phyloP scores from a whole-genome alignment of 1,140 invertebrate species.

The Diorhabda sublineata region DNA sequence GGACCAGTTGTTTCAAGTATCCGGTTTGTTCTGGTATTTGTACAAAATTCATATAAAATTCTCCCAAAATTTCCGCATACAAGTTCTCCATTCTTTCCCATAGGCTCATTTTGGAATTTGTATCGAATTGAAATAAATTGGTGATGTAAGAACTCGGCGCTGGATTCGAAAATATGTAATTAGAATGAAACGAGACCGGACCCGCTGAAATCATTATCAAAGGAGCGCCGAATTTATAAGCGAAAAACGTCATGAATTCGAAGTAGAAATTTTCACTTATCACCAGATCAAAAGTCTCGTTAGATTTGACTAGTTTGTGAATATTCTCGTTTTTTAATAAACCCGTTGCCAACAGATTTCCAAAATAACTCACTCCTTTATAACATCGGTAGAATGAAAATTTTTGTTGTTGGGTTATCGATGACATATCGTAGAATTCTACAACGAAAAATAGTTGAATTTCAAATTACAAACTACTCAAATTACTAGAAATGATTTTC shows the following conservation, averaged over 20 bases:
- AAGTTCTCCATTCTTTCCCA: slow-evolving; percentile 37
- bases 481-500: too few species aligned
- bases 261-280: slow-evolving; percentile 49
- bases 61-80: slow-evolving; percentile 4
- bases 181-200: slow-evolving; percentile 29
- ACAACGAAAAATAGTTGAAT: too few species aligned
- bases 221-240: slow-evolving; percentile 45
- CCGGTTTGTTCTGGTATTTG: slow-evolving; percentile 19
- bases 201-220: slow-evolving; percentile 44
- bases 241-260: slow-evolving; percentile 47
- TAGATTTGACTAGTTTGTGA: slow-evolving; percentile 27
- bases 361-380: too few species aligned
- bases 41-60: slow-evolving; percentile 13
- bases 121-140: slow-evolving; percentile 33
- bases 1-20: slow-evolving; percentile 28
- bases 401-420: too few species aligned
- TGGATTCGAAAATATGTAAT: slow-evolving; percentile 43
- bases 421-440: too few species aligned
- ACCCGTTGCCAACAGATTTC: neutral
- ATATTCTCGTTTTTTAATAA: slow-evolving; percentile 22
- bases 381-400: too few species aligned
- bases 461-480: too few species aligned
- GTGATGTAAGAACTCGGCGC: slow-evolving; percentile 44
- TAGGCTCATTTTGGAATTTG: slow-evolving; percentile 47
- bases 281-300: slow-evolving; percentile 50